Evolutionary conservation across 2,113 vertebrate species (phyloP).

Genomic region (Seriola quinqueradiata): DNA sequence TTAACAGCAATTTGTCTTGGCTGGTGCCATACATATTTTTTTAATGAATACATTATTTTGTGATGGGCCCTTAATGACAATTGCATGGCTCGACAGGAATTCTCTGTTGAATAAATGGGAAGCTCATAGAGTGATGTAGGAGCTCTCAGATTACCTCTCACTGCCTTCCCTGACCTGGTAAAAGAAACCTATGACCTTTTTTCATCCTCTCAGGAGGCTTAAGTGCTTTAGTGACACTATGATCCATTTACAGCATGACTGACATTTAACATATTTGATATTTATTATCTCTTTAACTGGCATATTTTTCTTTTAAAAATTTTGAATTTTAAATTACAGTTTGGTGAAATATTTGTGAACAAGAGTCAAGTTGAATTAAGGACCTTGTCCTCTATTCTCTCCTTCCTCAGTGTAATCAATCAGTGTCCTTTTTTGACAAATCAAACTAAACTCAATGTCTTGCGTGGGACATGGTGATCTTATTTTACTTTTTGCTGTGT

Average conservation of each 20-base stretch:
- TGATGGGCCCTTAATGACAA: not conserved
- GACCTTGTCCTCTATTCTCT: not conserved
- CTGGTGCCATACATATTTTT: not conserved
- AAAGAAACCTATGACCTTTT: constrained; percentile 45
- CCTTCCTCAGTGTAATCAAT: not conserved
- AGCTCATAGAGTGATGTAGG: constrained; percentile 13
- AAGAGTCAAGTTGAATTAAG: not conserved
- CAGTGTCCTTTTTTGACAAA: not conserved
- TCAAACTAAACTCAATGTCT: not conserved
- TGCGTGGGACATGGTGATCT: not conserved
- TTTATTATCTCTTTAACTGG: constrained; percentile 2
- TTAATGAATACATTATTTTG: not conserved
- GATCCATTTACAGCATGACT: constrained; percentile 61
- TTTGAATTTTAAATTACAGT: not conserved
- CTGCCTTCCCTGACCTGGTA: constrained; percentile 50
- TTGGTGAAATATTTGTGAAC: not conserved
- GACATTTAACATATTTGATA: constrained; percentile 37
- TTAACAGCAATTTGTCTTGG: not conserved
- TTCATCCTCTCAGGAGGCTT: constrained; percentile 67
- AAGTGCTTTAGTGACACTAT: constrained; percentile 61
- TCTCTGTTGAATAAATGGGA: constrained; percentile 16
- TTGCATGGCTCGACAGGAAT: constrained; percentile 13
- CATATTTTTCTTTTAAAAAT: no score
- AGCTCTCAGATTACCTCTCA: constrained; percentile 32
- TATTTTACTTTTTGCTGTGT: not conserved